These are phyloP conservation scores for Cacajao melanocephalus DNA, from an alignment of 2,797 vertebrate species.

Conservation along the genomic window DNA sequence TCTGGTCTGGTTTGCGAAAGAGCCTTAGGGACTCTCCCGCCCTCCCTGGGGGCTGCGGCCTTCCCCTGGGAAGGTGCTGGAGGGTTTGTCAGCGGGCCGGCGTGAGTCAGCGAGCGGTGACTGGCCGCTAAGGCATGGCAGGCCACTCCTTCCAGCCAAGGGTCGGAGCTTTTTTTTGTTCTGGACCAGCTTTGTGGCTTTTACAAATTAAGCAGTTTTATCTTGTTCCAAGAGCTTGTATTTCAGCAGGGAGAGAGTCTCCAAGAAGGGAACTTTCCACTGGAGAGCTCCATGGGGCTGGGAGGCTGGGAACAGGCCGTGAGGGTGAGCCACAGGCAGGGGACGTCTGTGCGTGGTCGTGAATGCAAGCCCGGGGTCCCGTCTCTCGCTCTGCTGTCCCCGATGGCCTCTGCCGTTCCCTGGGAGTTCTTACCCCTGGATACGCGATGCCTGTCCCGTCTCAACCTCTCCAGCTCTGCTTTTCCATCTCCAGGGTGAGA, in stretches of 20 bases:
- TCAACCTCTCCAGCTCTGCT: neutral
- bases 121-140: conserved; percentile 31
- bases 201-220: conserved; percentile 67
- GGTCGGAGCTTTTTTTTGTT: neutral
- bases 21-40: accelerated
- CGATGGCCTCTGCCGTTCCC: neutral
- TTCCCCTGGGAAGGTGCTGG: neutral
- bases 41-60: neutral
- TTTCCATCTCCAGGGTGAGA: neutral
- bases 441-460: accelerated
- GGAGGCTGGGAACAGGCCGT: neutral
- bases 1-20: neutral
- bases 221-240: conserved; percentile 68
- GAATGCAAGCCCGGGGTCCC: too few species aligned
- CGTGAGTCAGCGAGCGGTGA: conserved; percentile 44
- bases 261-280: conserved; percentile 57
- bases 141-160: conserved; percentile 25
- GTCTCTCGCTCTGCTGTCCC: neutral
- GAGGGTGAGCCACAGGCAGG: neutral
- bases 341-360: accelerated
- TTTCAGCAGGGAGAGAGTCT: conserved; percentile 34
- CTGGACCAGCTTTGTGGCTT: conserved; percentile 58
- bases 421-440: neutral
- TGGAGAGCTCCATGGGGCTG: neutral
- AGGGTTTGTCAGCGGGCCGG: neutral